Percentiles rank a stretch among this genome's conserved stretches.
Evolutionary conservation across 2,888 invertebrate genomes (phyloP).

Genomic region (Oconnorella tubifera): DNA sequence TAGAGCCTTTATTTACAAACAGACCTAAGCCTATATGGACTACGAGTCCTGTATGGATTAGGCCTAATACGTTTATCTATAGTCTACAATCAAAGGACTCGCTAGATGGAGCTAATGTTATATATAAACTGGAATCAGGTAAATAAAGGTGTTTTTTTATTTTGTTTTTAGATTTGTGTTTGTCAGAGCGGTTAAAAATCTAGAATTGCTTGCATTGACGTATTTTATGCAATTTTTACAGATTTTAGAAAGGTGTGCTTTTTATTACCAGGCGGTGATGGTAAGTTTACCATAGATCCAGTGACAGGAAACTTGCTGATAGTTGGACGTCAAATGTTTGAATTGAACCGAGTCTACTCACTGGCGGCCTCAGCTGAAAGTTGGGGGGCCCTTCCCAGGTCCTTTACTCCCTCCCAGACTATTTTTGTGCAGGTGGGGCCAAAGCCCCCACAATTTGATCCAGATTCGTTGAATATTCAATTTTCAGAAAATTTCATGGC

Average conservation of each 20-base stretch:
- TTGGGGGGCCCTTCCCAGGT: slow-evolving; percentile 13
- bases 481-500: slow-evolving; percentile 23
- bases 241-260: too few relatives aligned
- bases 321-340: slow-evolving; percentile 25
- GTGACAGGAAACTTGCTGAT: slow-evolving; percentile 30
- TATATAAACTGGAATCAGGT: slow-evolving; percentile 32
- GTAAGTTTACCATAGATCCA: slow-evolving; percentile 29
- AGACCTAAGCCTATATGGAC: slow-evolving; percentile 25
- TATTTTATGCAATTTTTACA: too few relatives aligned
- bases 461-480: slow-evolving; percentile 22
- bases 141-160: background rate
- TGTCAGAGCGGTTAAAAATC: too few relatives aligned
- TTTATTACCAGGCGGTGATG: slow-evolving; percentile 27
- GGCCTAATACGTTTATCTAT: slow-evolving; percentile 30
- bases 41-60: slow-evolving; percentile 30
- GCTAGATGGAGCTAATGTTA: slow-evolving; percentile 15
- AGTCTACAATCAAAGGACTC: slow-evolving; percentile 22
- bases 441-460: slow-evolving; percentile 30
- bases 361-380: slow-evolving; percentile 33
- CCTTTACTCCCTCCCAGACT: slow-evolving; percentile 29
- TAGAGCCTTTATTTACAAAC: slow-evolving; percentile 27
- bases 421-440: slow-evolving; percentile 26
- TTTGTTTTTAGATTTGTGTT: too few relatives aligned
- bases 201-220: too few relatives aligned
- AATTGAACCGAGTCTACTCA: slow-evolving; percentile 14